A percentile compares a stretch with the other conserved stretches of the same genome.
phyloP scores from a whole-genome alignment of 2,113 vertebrate species.

The Mastomys coucha region DNA sequence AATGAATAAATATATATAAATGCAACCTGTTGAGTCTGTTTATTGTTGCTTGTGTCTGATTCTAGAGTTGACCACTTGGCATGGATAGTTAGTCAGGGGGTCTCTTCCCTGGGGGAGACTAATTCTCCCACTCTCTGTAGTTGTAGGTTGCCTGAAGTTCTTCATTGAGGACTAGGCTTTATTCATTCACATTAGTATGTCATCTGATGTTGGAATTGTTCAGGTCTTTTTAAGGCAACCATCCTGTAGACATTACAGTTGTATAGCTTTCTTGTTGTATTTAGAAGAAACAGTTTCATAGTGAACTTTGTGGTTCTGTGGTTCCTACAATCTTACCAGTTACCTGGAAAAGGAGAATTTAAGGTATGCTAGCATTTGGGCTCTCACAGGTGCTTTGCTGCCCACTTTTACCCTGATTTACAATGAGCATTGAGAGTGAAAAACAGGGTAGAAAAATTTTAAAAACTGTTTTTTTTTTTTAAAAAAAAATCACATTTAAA shows the following conservation, averaged over 20 bases:
- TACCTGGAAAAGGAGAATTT: not conserved
- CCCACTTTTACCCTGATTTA: not conserved
- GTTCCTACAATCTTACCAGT: not conserved
- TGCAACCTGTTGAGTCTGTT: not conserved
- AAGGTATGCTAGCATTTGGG: not conserved
- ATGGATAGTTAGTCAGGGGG: not conserved
- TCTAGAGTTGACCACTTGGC: not conserved
- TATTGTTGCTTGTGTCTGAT: not conserved
- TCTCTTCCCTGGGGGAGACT: not conserved
- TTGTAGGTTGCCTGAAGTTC: not conserved
- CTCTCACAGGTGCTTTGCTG: not conserved
- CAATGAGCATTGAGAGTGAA: not conserved
- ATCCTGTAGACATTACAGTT: not conserved
- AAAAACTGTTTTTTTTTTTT: not conserved
- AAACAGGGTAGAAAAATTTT: not conserved
- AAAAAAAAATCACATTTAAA: not conserved
- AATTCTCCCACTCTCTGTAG: not conserved
- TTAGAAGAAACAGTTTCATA: not conserved
- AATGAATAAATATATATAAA: not conserved
- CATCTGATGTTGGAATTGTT: not conserved
- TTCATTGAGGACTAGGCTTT: not conserved
- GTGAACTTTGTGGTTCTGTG: not conserved
- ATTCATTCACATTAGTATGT: not conserved
- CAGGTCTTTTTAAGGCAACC: not conserved
- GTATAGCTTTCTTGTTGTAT: not conserved